Base-by-base conservation (phyloP, 2,797 vertebrate species). In the Mormyrops attenuatus region DNA sequence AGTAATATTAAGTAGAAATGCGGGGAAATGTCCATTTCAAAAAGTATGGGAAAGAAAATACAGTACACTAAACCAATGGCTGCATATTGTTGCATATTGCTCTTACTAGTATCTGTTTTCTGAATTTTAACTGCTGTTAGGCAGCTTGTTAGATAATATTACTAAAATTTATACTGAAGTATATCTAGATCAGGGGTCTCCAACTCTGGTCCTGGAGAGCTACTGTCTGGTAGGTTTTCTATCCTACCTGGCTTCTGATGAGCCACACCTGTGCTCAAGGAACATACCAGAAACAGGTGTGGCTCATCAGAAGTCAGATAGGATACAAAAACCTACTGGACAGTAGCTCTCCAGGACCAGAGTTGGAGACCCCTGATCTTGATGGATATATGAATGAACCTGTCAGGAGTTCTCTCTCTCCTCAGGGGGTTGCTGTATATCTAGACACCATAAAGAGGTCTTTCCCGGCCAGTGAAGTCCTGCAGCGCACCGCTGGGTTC, bases 381-480 rank as follows among this genome's bases (percentile, higher is more conserved):
- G 57, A 22, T 60, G 57, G n/a, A 87, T 87, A 13, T 26, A 60
- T 17, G 15, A 52, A 38, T 26, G 57, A 52, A 15, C n/a, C 57
- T 77, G 41, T 2, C 4, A 0, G 17, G 22, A n/a, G 15, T 44
- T 84, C 73, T 80, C 22, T 49, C 20, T 55, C 55, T 17, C 20
- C 30, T 0, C 93, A 99, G 98, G 97, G 96, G 0, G 95, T 97
- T 9, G 87, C 96, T 13, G 95, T 98, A 88, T 96, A 96, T 92
- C 93, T 97, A 91, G 94, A 96, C 3, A 93, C 92, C 55, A 95
- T 98, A 92, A 89, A 53, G 0, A 88, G 91, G 60, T 89, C 93
- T 2, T 97, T 97, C 89, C 97, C 98, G 0, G 92, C 88, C 30
- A 95, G 93, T 0, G 91, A 96, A 90, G 91, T 93, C 90, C 95